These are phyloP conservation scores for Ctenicera cuprea DNA, from an alignment of 2,888 invertebrate species.

Conservation along the genomic window DNA sequence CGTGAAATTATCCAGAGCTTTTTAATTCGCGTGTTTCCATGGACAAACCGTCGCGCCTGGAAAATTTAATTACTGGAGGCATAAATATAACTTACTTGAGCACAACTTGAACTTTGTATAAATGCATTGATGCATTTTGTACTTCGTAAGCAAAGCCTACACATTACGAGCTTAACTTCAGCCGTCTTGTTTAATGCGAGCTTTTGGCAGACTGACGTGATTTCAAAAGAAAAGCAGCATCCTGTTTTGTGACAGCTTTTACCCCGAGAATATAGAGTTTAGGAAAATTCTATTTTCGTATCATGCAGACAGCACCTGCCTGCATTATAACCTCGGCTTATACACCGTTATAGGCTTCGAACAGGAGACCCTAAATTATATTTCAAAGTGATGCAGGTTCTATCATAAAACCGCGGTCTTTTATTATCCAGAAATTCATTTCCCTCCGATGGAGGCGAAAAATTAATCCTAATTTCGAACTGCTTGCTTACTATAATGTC, in stretches of 20 bases:
- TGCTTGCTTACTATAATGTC: not conserved
- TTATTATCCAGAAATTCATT: not conserved
- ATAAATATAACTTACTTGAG: constrained; percentile 13
- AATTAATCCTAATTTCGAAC: constrained; percentile 9
- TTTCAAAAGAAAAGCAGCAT: constrained; percentile 11
- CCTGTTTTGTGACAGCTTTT: constrained; percentile 9
- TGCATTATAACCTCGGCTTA: constrained; percentile 8
- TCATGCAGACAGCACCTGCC: constrained; percentile 5
- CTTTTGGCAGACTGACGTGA: constrained; percentile 19
- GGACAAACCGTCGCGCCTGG: constrained; percentile 2
- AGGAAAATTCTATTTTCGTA: constrained; percentile 17
- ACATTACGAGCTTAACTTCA: constrained; percentile 10
- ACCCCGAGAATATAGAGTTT: constrained; percentile 1
- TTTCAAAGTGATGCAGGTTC: not conserved
- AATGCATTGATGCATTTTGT: constrained; percentile 15
- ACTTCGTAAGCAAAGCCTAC: not conserved
- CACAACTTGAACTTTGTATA: not conserved
- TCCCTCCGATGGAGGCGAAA: not conserved
- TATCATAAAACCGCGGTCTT: not conserved
- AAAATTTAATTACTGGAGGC: constrained; percentile 13
- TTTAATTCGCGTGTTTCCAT: constrained; percentile 10
- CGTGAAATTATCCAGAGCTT: constrained; percentile 7
- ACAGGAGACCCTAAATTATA: not conserved
- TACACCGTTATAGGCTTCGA: not conserved
- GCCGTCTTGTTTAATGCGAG: constrained; percentile 2